These are phyloP conservation scores for Falco columbarius DNA, from an alignment of 2,797 vertebrate genomes.

Conservation along the genomic window DNA sequence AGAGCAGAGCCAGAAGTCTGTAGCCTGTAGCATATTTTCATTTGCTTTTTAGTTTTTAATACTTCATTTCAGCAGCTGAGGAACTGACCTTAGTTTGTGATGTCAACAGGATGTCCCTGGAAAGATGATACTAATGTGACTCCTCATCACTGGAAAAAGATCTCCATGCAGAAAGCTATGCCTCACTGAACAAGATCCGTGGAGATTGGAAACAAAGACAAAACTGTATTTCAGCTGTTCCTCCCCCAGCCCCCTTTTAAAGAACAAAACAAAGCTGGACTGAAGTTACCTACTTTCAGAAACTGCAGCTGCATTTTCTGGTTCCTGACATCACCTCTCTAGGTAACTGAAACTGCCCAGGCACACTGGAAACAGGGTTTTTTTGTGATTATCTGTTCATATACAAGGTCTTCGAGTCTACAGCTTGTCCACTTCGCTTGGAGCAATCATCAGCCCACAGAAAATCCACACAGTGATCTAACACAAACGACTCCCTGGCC, in stretches of 20 bases:
- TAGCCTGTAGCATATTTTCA: rapidly evolving
- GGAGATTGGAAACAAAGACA: background rate
- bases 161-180: background rate
- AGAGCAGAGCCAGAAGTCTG: background rate
- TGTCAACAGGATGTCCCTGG: background rate
- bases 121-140: background rate
- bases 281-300: background rate
- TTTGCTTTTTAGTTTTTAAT: background rate
- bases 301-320: background rate
- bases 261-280: background rate
- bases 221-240: background rate
- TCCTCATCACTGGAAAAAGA: background rate
- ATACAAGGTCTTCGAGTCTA: background rate
- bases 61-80: background rate
- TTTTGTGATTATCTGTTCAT: no score
- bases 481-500: background rate
- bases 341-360: background rate
- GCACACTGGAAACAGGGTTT: background rate
- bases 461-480: background rate
- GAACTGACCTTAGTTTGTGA: background rate
- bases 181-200: background rate
- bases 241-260: background rate
- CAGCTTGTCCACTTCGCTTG: background rate
- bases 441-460: rapidly evolving
- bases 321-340: background rate